Evolutionary conservation across 2,797 vertebrate genomes (phyloP).

Genomic region (Zalophus californianus): DNA sequence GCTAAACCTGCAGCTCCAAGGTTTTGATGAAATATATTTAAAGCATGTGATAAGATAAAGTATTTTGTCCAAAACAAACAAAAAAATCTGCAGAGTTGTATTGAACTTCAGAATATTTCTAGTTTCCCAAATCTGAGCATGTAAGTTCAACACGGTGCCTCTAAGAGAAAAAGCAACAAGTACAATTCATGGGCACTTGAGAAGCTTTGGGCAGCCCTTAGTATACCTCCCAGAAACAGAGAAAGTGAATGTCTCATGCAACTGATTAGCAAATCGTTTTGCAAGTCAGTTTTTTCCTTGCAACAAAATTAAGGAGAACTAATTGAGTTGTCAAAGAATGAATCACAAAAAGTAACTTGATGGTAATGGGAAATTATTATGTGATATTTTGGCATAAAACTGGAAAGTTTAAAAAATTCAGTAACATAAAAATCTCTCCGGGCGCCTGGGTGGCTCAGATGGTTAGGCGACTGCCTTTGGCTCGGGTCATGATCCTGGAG

Average conservation of each 20-base stretch:
- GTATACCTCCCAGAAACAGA: not conserved
- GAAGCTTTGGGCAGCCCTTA: not conserved
- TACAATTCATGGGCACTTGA: not conserved
- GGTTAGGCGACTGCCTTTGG: too few species aligned
- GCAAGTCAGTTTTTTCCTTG: conserved; percentile 37
- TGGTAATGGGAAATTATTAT: conserved; percentile 4
- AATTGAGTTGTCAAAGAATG: conserved; percentile 28
- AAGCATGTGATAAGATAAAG: conserved; percentile 46
- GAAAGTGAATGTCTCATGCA: not conserved
- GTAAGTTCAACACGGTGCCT: not conserved
- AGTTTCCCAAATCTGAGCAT: not conserved
- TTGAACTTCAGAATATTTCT: not conserved
- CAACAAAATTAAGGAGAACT: conserved; percentile 29
- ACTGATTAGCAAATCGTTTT: not conserved
- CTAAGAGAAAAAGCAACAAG: conserved; percentile 33
- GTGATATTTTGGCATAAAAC: conserved; percentile 9
- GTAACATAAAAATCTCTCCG: not conserved
- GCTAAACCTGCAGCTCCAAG: not conserved
- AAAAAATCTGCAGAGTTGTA: not conserved
- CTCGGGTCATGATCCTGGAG: too few species aligned
- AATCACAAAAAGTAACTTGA: conserved; percentile 56
- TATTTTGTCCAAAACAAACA: conserved; percentile 4
- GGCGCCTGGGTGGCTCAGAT: too few species aligned
- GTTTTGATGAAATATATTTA: conserved; percentile 27
- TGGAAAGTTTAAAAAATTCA: not conserved